phyloP scores from a whole-genome alignment of 2,888 invertebrate genomes.

The Marasmarcha lunaedactyla region DNA sequence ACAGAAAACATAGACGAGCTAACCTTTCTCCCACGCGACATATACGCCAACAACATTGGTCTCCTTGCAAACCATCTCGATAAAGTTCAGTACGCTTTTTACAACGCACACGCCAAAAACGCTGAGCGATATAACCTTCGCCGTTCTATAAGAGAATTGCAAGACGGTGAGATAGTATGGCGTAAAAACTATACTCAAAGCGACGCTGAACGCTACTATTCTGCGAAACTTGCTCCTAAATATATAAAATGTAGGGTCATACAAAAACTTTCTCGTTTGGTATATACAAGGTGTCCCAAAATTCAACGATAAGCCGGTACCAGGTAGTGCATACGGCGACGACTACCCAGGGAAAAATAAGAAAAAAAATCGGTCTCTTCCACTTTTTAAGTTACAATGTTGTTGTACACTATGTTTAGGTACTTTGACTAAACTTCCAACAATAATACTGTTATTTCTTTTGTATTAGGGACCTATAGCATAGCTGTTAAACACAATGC shows the following conservation, averaged over 20 bases:
- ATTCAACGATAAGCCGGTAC: no score
- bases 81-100: background rate
- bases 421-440: no score
- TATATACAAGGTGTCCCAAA: no score
- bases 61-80: background rate
- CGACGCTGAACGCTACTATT: background rate
- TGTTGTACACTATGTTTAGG: no score
- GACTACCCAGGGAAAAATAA: no score
- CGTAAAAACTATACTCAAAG: background rate
- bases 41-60: background rate
- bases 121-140: background rate
- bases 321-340: no score
- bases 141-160: background rate
- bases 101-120: background rate
- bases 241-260: background rate
- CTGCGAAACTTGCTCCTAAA: background rate
- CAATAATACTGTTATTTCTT: no score
- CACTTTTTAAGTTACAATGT: no score
- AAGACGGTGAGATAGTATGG: background rate
- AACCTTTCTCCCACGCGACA: background rate
- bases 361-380: no score
- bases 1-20: background rate
- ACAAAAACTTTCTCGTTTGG: background rate
- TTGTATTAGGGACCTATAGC: no score
- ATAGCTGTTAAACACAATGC: no score